Base-by-base conservation (phyloP, 1,140 invertebrate species). In the Acyrthosiphon pisum region DNA sequence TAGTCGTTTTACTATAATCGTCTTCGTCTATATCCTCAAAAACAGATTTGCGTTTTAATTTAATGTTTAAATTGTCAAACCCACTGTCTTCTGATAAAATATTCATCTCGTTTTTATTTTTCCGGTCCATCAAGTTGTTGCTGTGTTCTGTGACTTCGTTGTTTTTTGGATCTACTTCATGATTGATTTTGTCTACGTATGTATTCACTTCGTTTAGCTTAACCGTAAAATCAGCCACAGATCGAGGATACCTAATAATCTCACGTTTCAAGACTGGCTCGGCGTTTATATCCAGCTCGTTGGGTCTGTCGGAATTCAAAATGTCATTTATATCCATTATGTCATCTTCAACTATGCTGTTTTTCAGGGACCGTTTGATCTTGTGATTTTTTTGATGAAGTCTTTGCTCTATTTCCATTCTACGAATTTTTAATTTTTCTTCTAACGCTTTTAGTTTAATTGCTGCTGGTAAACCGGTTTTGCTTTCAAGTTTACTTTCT, bases 201-300 rank as follows among this genome's bases (percentile, higher is more conserved):
- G 91, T 84, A 41, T 93, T 93, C 46, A 86, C 91, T 50, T 93
- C 91, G 35, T 93, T 93, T 14, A 93, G 26, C 26, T 93, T 93
- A 50, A 93, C 76, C 48, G 91, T 93, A 37, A 93, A 84, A 4
- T 93, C 91, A 37, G 91, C 91, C 35, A 93, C 46, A 7, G 91
- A 84, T 44, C 91, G 53, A 14, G 81, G 81, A 84, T 56, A 56
- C 6, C 89, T 60, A 56, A 30, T 22, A 14, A 23, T n/a, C 41
- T 56, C 81, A 44, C 46, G 22, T 53, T 92, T 53, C 7, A 86
- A 44, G 0, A n/a, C 50, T 37, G 91, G 81, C 22, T 9, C 76
- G 11, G 22, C 14, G 3, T 93, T 50, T 53, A 84, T 22, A 48
- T 56, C 35, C 20, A 56, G 22, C 18, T 84, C 35, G 26, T 84